Evolutionary conservation across 2,888 invertebrate genomes (phyloP), one percentile per base, ranked within the genome.

Genomic region (Oxytorus armatus): DNA sequence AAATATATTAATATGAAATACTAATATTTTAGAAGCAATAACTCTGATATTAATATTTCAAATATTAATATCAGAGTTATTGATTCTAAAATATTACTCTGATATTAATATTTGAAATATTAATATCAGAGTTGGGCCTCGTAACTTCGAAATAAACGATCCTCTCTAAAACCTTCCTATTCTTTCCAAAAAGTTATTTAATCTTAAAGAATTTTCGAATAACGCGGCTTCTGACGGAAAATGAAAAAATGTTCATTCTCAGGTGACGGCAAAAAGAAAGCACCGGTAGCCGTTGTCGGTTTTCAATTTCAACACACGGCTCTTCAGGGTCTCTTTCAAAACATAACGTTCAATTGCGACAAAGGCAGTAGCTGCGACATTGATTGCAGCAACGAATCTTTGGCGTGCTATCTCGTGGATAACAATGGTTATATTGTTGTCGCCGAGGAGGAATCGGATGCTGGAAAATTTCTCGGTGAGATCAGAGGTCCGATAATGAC

Each of bases 381-480:
- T 79, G 93, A 95, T 0, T 95, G 95, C 87, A 93, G 93, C 42
- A 94, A 95, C 1, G 94, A 94, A 53, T 94, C 94, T 75, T 93
- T 96, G 89, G 95, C 96, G 80, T 98, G 98, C 88, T 98, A 95
- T 89, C 93, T 98, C 47, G 92, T 98, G 44, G 98, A 98, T 91
- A 97, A 97, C 91, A 97, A 98, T 88, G 98, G 97, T 1, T 98
- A 96, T 93, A 94, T 98, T 16, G 92, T 97, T 0, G 95, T 77
- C n/a, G 82, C 83, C 8, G 95, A 97, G 87, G 94, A 95, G 72
- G 92, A 93, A 0, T 93, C 92, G 42, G 94, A 96, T 78, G 96
- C 96, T 0, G 98, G 98, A 1, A 94, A 94, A 88, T 98, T 98
- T 92, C 97, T 98, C 88, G 98, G 98, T 0, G 96, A 96, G 89